These are phyloP conservation scores for Apogon hyalosoma DNA, from an alignment of 2,797 vertebrate species.

Conservation along the genomic window DNA sequence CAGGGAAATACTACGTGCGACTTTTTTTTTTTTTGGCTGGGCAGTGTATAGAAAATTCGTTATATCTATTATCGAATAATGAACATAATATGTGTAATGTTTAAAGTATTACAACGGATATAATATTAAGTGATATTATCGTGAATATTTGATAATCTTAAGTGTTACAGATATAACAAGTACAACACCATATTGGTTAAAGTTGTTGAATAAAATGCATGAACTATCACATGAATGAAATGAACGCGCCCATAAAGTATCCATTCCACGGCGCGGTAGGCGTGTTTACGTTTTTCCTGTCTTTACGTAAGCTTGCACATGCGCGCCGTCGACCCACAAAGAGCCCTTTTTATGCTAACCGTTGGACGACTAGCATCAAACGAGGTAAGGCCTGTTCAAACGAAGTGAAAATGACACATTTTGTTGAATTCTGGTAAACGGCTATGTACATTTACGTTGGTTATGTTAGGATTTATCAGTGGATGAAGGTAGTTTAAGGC, in stretches of 20 bases:
- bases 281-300: slow-evolving; percentile 11
- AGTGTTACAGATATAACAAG: background rate
- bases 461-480: rapidly evolving
- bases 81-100: too few relatives aligned
- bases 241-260: background rate
- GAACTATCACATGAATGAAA: too few relatives aligned
- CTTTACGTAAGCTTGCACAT: slow-evolving; percentile 74
- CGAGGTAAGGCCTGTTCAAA: slow-evolving; percentile 75
- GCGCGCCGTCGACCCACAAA: slow-evolving; percentile 56
- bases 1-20: too few relatives aligned
- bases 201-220: too few relatives aligned
- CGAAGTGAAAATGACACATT: background rate
- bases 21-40: too few relatives aligned
- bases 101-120: too few relatives aligned
- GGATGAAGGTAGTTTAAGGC: rapidly evolving
- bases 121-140: too few relatives aligned
- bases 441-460: rapidly evolving
- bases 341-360: slow-evolving; percentile 82
- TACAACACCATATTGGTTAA: too few relatives aligned
- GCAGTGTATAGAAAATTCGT: too few relatives aligned
- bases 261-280: background rate
- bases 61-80: too few relatives aligned
- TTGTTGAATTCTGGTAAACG: rapidly evolving
- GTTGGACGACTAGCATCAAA: slow-evolving; percentile 80
- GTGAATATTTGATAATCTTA: background rate